A percentile compares a stretch with the other conserved stretches of the same genome.
These are phyloP conservation scores for Gymnoscopelus microlampas DNA, from an alignment of 2,797 vertebrate genomes.

Conservation along the genomic window DNA sequence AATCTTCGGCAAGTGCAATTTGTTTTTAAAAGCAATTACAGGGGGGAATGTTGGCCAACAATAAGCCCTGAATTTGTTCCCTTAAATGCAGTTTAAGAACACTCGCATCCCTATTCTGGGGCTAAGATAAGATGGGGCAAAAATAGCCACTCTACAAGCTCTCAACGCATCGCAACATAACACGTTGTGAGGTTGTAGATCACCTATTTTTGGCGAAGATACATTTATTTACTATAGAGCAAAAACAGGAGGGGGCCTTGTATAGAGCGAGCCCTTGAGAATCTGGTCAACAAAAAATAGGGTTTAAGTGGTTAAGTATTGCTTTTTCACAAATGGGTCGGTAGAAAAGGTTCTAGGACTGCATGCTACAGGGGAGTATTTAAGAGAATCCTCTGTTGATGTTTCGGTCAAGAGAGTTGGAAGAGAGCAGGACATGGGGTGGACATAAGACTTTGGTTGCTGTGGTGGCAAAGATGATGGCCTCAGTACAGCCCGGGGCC, in stretches of 20 bases:
- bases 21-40: slow-evolving; percentile 23
- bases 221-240: too few relatives aligned
- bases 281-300: too few relatives aligned
- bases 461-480: slow-evolving; percentile 8
- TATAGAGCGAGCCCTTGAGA: too few relatives aligned
- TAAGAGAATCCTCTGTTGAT: background rate
- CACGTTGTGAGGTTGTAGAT: too few relatives aligned
- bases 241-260: too few relatives aligned
- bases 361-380: background rate
- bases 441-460: background rate
- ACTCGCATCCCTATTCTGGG: too few relatives aligned
- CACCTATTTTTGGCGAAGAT: too few relatives aligned
- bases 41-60: background rate
- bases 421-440: background rate
- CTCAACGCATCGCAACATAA: too few relatives aligned
- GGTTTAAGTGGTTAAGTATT: too few relatives aligned
- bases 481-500: background rate
- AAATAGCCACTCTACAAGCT: too few relatives aligned
- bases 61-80: background rate
- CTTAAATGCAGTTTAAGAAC: background rate
- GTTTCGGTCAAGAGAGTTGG: background rate
- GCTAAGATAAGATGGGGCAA: too few relatives aligned
- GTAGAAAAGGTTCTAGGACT: background rate
- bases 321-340: too few relatives aligned
- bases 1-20: slow-evolving; percentile 13